Evolutionary conservation across 2,888 invertebrate genomes (phyloP), one percentile per base, ranked within the genome.

Genomic region (Schizaphis graminum): DNA sequence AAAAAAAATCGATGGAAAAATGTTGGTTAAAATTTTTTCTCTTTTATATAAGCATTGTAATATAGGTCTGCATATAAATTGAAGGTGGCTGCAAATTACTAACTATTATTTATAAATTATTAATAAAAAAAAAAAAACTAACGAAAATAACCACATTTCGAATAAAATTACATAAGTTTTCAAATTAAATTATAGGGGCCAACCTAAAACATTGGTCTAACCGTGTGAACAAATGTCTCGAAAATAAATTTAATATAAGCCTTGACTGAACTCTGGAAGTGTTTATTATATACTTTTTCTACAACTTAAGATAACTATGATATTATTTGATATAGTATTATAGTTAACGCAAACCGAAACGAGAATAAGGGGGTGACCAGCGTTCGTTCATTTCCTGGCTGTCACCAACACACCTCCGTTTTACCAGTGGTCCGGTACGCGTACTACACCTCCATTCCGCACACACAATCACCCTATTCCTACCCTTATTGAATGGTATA

Each of bases 331-430:
- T 90, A 67, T 90, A 90, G 47, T 89, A 89, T 77, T 35, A 77
- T 77, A 77, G 53, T 85, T 61, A 67, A 87, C 92, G 89, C 41
- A 44, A 56, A 89, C 92, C 67, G 92, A 93, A 93, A 77, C 88
- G 88, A 67, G 24, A 67, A 67, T 67, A 49, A 26, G 92, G 84
- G 92, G 92, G 92, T 93, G 92, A 93, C 92, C 92, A 93, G 11
- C 88, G 92, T 77, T 92, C 92, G 92, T 93, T 93, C 92, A 93
- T 93, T 93, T 93, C 92, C 92, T 89, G 88, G 92, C 92, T 93
- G 92, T 93, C 92, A 93, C 92, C 92, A 89, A 56, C 92, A 93
- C 89, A 89, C 92, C 92, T 93, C 92, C 92, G 56, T 93, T 93
- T 93, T 91, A 89, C 89, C 92, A 77, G 53, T 77, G 89, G 92